Percentiles rank a stretch among this genome's conserved stretches.
Evolutionary conservation across 2,113 vertebrate genomes (phyloP).

Genomic region (Lathamus discolor): DNA sequence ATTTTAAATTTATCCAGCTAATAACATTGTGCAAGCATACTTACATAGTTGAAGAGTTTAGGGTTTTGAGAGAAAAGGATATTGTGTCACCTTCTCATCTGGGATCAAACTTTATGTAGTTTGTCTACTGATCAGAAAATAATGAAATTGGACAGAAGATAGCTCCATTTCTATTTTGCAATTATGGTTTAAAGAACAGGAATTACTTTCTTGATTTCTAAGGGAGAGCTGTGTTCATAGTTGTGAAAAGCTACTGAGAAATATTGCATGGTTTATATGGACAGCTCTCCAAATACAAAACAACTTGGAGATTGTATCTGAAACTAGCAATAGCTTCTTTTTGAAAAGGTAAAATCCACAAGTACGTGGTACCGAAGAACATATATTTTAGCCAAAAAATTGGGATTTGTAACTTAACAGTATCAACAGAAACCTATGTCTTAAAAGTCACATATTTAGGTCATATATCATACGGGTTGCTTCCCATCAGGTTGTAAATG

Average conservation of each 20-base stretch:
- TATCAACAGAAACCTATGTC: background rate
- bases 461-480: background rate
- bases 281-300: background rate
- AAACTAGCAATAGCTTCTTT: background rate
- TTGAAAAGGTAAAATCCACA: background rate
- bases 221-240: background rate
- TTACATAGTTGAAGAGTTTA: background rate
- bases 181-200: background rate
- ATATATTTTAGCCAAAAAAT: background rate
- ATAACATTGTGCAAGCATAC: background rate
- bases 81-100: background rate
- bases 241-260: background rate
- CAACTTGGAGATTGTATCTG: background rate
- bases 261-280: background rate
- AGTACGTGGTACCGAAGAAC: fast-evolving
- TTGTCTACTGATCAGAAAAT: background rate
- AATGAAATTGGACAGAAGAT: background rate
- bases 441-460: background rate
- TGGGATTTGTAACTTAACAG: background rate
- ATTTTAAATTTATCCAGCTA: background rate
- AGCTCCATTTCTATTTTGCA: background rate
- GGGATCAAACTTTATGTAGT: background rate
- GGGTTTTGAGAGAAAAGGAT: background rate
- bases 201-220: background rate
- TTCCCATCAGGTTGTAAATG: background rate